Evolutionary conservation across 2,888 invertebrate genomes (phyloP), one percentile per base, ranked within the genome.

Genomic region (Polydesmus complanatus): DNA sequence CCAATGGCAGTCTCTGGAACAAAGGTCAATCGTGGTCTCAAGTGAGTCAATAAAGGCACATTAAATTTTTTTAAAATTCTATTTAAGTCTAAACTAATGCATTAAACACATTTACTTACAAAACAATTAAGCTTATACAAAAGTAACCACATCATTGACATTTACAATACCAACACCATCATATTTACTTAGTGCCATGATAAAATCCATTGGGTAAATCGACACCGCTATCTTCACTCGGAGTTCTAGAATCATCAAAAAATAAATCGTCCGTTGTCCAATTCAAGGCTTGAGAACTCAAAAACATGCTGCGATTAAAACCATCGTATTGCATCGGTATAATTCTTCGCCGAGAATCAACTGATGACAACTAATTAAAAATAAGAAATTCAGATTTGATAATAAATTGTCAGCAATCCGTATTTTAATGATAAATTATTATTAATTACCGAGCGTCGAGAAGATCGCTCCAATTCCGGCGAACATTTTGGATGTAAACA

Each of bases 221-320:
- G 75, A 93, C 84, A 74, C 92, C 92, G 77, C 91, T 91, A 83
- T 92, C 92, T 79, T 92, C 92, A 75, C 90, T 90, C 69, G 91
- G 90, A 72, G 89, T 88, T 74, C 86, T 83, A n/a, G 60, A 19
- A 56, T 61, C 61, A n/a, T 60, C 62, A n/a, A 52, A 60, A 37
- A 51, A 52, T 19, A 27, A 54, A 50, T 37, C 63, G 18, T 54
- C 63, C 25, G 23, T 48, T 23, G 37, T 23, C 52, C 53, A 58
- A 27, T 53, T 50, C 52, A 58, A 27, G 2, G 52, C 58, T 22
- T 58, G 58, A 19, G 56, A 61, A 64, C 58, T 58, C 50, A 50
- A 49, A 11, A 50, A 58, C n/a, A 58, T 47, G 60, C 63, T 1
- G 58, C 62, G 71, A 77, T 75, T 76, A 64, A 23, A 64, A 61